Evolutionary conservation across 2,888 invertebrate species (phyloP).

Genomic region (Platycheirus albimanus): DNA sequence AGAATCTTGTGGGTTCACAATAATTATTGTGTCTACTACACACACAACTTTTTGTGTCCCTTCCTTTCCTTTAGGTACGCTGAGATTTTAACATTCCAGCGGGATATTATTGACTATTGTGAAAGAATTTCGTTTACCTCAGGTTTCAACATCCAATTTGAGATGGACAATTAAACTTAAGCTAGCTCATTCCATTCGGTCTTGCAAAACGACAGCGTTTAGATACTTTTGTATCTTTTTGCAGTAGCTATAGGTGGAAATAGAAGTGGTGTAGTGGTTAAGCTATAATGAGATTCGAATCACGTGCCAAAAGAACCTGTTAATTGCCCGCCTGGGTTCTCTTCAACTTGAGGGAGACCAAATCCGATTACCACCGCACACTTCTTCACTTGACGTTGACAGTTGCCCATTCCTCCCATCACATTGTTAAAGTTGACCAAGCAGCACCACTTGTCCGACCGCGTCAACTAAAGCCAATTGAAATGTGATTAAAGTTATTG

Average conservation of each 20-base stretch:
- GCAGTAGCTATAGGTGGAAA: not conserved
- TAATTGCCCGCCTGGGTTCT: conserved; percentile 31
- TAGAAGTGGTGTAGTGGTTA: not conserved
- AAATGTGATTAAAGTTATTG: conserved; percentile 42
- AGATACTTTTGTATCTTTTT: not conserved
- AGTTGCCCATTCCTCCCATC: too few species aligned
- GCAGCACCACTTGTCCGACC: not conserved
- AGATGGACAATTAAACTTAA: conserved; percentile 60
- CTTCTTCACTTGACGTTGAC: not conserved
- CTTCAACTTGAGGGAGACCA: conserved; percentile 13
- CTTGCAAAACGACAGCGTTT: not conserved
- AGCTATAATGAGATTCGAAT: conserved; percentile 56
- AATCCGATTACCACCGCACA: conserved; percentile 55
- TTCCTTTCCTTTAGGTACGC: too few species aligned
- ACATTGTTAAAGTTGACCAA: conserved; percentile 15
- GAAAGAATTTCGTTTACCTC: conserved; percentile 18
- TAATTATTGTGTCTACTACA: too few species aligned
- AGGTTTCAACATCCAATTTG: conserved; percentile 33
- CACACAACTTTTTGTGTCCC: too few species aligned
- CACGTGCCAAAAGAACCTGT: conserved; percentile 63
- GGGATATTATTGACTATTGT: conserved; percentile 3
- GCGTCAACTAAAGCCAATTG: conserved; percentile 5
- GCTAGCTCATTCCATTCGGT: conserved; percentile 28
- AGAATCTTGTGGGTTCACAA: too few species aligned
- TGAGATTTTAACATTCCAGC: conserved; percentile 34